Conservation (phyloP, 1,140 invertebrate genomes). For the Megalopta genalis region DNA sequence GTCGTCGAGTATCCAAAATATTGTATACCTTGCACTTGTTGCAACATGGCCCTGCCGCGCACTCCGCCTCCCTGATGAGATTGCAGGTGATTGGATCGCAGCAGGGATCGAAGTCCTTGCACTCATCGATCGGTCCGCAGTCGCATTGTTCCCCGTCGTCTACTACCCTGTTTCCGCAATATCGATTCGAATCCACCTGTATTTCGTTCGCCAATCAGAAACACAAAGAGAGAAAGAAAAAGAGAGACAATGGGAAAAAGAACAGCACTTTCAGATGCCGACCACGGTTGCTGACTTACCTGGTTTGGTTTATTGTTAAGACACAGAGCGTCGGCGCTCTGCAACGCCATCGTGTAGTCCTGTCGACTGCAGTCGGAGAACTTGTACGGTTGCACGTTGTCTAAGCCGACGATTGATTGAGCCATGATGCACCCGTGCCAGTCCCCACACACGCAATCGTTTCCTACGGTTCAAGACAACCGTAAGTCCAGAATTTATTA, state of each 20-base stretch:
- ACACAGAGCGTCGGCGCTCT: constrained; percentile 90
- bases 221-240: neutral
- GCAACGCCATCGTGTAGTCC: constrained; percentile 91
- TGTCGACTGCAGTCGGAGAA: constrained; percentile 93
- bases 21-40: constrained; percentile 92
- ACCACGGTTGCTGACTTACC: constrained; percentile 78
- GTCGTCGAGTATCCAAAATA: neutral
- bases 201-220: too few species aligned
- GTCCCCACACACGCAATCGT: constrained; percentile 91
- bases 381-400: constrained; percentile 96
- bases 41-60: constrained; percentile 95
- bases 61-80: constrained; percentile 93
- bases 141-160: constrained; percentile 98
- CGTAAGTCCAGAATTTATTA: too few species aligned
- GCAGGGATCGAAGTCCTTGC: constrained; percentile 91
- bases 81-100: constrained; percentile 98
- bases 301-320: constrained; percentile 95
- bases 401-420: constrained; percentile 92
- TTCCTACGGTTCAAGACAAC: constrained; percentile 75
- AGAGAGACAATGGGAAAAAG: too few species aligned
- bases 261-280: too few species aligned
- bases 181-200: constrained; percentile 85
- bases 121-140: constrained; percentile 93
- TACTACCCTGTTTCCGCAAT: constrained; percentile 95
- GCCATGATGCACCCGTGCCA: constrained; percentile 98